A percentile compares a stretch with the other conserved stretches of the same genome.
Conservation (phyloP, 2,888 invertebrate genomes). For the Linnaemya tessellans region DNA sequence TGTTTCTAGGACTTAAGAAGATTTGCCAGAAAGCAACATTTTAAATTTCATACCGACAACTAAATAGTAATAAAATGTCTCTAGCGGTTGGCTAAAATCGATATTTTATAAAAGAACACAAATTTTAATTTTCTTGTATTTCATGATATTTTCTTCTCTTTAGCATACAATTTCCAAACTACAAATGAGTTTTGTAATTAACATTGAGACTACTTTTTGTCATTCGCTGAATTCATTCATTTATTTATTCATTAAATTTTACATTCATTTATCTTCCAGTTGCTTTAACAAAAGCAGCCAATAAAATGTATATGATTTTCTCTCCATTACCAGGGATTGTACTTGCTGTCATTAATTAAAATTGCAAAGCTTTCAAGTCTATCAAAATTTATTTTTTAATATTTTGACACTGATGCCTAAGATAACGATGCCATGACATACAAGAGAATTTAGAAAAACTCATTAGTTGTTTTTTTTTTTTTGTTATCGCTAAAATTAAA, state of each 20-base stretch:
- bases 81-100: too few species aligned
- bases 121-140: too few species aligned
- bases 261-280: constrained; percentile 6
- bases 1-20: too few species aligned
- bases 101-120: too few species aligned
- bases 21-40: too few species aligned
- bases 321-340: constrained; percentile 46
- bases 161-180: not conserved
- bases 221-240: constrained; percentile 7
- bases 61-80: too few species aligned
- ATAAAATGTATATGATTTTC: not conserved
- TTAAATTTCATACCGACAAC: too few species aligned
- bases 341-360: constrained; percentile 49
- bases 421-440: not conserved
- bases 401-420: not conserved
- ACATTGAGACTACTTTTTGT: not conserved
- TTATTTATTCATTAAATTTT: constrained; percentile 14
- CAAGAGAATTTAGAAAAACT: not conserved
- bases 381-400: constrained; percentile 19
- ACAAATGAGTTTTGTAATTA: constrained; percentile 45
- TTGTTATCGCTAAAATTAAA: not conserved
- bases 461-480: not conserved
- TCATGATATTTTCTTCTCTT: not conserved
- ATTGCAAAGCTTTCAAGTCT: constrained; percentile 20
- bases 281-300: not conserved